Conservation (phyloP, 2,888 invertebrate species). For the Oxyteleia sp. region DNA sequence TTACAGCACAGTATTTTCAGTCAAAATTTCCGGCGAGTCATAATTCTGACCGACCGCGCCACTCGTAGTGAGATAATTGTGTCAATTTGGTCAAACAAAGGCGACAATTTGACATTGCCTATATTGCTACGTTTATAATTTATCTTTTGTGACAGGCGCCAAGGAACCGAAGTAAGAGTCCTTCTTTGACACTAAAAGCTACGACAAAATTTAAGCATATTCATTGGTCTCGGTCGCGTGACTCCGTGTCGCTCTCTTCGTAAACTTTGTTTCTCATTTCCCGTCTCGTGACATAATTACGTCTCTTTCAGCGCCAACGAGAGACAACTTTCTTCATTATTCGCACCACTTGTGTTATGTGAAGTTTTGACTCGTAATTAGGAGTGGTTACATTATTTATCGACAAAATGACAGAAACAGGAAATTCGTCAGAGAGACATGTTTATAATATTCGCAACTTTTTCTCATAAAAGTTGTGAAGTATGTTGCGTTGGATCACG, state of each 20-base stretch:
- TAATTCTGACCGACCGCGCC: conserved; percentile 49
- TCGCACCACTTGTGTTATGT: conserved; percentile 45
- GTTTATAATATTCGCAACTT: conserved; percentile 67
- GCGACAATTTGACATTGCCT: conserved; percentile 60
- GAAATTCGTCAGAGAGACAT: conserved; percentile 28
- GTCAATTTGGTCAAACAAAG: conserved; percentile 66
- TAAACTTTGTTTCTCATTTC: conserved; percentile 63
- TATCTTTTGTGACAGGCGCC: conserved; percentile 21
- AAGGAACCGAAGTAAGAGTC: conserved; percentile 35
- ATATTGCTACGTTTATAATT: conserved; percentile 36
- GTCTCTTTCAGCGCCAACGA: conserved; percentile 49
- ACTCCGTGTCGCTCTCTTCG: conserved; percentile 44
- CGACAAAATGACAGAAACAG: conserved; percentile 49
- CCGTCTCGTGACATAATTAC: conserved; percentile 55
- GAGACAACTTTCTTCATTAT: conserved; percentile 65
- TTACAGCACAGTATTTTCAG: conserved; percentile 79
- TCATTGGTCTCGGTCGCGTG: conserved; percentile 38
- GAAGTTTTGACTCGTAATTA: conserved; percentile 54
- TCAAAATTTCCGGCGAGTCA: conserved; percentile 61
- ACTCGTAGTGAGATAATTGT: conserved; percentile 51
- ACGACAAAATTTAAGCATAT: conserved; percentile 42
- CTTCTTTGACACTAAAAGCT: neutral
- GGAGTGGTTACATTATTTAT: conserved; percentile 50
- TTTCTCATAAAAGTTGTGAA: conserved; percentile 81
- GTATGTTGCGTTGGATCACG: conserved; percentile 77